These are phyloP conservation scores for Drosophila willistoni DNA, from an alignment of 1,140 invertebrate genomes.

Conservation along the genomic window DNA sequence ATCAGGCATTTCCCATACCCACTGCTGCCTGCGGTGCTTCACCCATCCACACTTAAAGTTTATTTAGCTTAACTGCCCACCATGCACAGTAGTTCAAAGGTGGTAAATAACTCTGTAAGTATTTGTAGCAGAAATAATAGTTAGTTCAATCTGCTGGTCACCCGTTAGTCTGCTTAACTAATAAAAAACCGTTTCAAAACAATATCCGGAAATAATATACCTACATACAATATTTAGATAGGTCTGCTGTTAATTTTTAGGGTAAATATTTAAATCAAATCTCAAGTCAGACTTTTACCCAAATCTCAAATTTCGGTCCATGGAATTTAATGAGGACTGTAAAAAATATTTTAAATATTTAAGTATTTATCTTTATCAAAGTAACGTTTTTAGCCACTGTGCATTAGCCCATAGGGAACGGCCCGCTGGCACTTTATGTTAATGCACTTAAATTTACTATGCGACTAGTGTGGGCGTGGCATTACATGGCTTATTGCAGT, in stretches of 20 bases:
- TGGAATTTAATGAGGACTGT: too few species aligned
- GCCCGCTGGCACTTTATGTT: constrained; percentile 62
- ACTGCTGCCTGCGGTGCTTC: not conserved
- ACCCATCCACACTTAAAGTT: constrained; percentile 40
- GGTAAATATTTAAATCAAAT: too few species aligned
- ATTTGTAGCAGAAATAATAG: not conserved
- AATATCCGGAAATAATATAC: too few species aligned
- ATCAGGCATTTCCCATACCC: constrained; percentile 43
- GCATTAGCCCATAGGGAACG: constrained; percentile 2
- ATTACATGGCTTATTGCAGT: constrained; percentile 60
- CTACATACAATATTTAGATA: too few species aligned
- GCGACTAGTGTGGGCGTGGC: constrained; percentile 53
- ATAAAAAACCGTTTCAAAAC: too few species aligned
- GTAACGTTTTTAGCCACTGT: constrained; percentile 23
- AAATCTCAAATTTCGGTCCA: too few species aligned
- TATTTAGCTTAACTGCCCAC: constrained; percentile 63
- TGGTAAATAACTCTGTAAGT: not conserved
- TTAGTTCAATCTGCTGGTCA: too few species aligned
- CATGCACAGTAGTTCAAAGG: constrained; percentile 24
- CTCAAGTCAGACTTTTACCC: too few species aligned
- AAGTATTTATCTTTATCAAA: not conserved
- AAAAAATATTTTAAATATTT: too few species aligned
- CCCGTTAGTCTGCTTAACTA: too few species aligned
- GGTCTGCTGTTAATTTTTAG: too few species aligned
- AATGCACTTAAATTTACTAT: constrained; percentile 78